Evolutionary conservation across 2,888 invertebrate genomes (phyloP).

Genomic region (Imbricaverruca yamaguchii): DNA sequence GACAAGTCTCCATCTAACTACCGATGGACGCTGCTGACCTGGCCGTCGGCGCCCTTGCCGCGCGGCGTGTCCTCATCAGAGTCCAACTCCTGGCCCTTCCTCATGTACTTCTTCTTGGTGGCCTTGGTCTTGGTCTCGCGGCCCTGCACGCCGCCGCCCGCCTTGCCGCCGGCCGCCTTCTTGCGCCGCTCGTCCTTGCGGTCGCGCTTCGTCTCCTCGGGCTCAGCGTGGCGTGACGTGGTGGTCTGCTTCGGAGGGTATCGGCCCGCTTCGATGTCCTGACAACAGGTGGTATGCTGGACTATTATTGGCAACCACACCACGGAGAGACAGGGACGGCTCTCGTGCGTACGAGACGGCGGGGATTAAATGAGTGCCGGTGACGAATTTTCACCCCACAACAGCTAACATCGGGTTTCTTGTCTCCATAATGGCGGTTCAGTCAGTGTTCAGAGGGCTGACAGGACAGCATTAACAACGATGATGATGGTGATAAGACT

Average conservation of each 20-base stretch:
- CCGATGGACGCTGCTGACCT: background rate
- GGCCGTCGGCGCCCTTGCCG: constrained; percentile 23
- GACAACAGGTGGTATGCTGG: too few relatives aligned
- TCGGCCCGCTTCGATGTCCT: background rate
- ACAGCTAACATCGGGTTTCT: too few relatives aligned
- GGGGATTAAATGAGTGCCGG: too few relatives aligned
- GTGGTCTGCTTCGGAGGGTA: background rate
- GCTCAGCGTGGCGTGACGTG: constrained; percentile 30
- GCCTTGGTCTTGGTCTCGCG: constrained; percentile 92
- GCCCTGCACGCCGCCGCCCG: constrained; percentile 85
- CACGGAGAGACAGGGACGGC: too few relatives aligned
- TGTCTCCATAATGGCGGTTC: too few relatives aligned
- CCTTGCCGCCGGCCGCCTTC: constrained; percentile 78
- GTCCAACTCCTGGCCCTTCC: constrained; percentile 49
- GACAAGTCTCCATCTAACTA: too few relatives aligned
- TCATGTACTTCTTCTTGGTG: constrained; percentile 60
- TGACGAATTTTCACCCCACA: too few relatives aligned
- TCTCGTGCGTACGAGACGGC: too few relatives aligned
- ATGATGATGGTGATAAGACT: too few relatives aligned
- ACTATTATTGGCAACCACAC: too few relatives aligned
- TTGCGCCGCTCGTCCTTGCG: constrained; percentile 80
- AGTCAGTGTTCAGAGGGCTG: too few relatives aligned
- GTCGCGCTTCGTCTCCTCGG: constrained; percentile 54
- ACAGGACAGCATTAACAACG: too few relatives aligned
- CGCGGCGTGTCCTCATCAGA: constrained; percentile 56